Base-by-base conservation (phyloP, 2,888 invertebrate genomes). In the Heliconius sara region DNA sequence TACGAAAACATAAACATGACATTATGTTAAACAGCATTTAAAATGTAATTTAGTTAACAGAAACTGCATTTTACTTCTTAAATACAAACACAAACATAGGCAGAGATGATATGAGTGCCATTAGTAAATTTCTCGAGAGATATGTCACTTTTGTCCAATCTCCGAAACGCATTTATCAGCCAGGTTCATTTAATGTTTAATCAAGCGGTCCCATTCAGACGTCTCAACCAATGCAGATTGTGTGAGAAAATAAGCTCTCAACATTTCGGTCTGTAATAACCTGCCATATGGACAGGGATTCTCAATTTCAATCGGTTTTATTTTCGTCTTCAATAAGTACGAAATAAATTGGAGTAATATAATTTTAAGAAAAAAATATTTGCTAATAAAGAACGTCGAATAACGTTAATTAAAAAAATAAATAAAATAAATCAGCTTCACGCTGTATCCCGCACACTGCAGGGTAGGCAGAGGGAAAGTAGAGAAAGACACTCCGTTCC, bases 101-200 rank as follows among this genome's bases (percentile, higher is more conserved):
- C 25, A 13, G 65, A 63, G 27, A 43, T 65, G 27, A 75, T 65
- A 39, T 65, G 47, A 10, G 39, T 25, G 57, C 57, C 73, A 74
- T 74, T 74, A 78, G 72, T 78, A 66, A 57, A 57, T 67, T 73
- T 78, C 73, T 78, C 39, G 71, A 63, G n/a, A 47, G 52, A 76
- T 72, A 22, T 79, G 71, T 81, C 72, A 78, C 71, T 73, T 77
- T 63, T 52, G 78, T 81, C 75, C 71, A 60, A 79, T 81, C 71
- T 72, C 71, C 30, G 71, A 79, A 63, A 76, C 63, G 25, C 63
- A 79, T 79, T 77, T 79, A 76, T 77, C 76, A 66, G 47, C 65
- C 75, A 52, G 77, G 67, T 80, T 78, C 76, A 80, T 78, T 80
- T 80, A 81, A 79, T 79, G 78, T 81, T 79, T 74, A 81, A 79